A percentile compares a stretch with the other conserved stretches of the same genome.
phyloP scores from a whole-genome alignment of 2,888 invertebrate genomes.

The Hydropsyche betteni region DNA sequence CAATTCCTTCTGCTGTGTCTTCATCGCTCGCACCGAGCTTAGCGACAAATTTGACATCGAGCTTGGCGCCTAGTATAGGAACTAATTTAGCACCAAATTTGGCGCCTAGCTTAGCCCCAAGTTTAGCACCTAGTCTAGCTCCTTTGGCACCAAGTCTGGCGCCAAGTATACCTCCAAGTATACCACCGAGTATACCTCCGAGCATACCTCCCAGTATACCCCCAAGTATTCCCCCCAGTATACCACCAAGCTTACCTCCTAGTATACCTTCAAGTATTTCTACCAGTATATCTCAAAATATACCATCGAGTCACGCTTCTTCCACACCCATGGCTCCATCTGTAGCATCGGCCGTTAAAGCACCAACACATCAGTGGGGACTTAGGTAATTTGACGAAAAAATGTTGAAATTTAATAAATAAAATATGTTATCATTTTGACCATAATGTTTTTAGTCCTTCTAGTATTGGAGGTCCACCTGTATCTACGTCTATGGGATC shows the following conservation, averaged over 20 bases:
- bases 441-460: conserved; percentile 54
- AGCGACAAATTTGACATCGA: conserved; percentile 52
- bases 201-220: conserved; percentile 61
- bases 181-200: conserved; percentile 54
- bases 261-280: conserved; percentile 57
- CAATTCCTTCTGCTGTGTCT: conserved; percentile 59
- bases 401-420: neutral
- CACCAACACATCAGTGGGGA: conserved; percentile 66
- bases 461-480: conserved; percentile 60
- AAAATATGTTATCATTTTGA: neutral
- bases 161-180: conserved; percentile 45
- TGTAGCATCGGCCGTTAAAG: conserved; percentile 59
- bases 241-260: conserved; percentile 65
- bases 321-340: conserved; percentile 65
- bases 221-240: conserved; percentile 61
- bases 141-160: conserved; percentile 36
- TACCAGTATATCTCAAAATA: conserved; percentile 58
- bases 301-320: conserved; percentile 62
- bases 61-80: conserved; percentile 59
- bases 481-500: conserved; percentile 66
- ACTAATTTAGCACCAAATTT: conserved; percentile 50
- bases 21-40: conserved; percentile 56
- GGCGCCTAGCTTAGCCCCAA: conserved; percentile 61
- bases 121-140: conserved; percentile 34
- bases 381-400: conserved; percentile 58